These are phyloP conservation scores for Setophaga coronata DNA, from an alignment of 2,113 vertebrate genomes.

Conservation along the genomic window DNA sequence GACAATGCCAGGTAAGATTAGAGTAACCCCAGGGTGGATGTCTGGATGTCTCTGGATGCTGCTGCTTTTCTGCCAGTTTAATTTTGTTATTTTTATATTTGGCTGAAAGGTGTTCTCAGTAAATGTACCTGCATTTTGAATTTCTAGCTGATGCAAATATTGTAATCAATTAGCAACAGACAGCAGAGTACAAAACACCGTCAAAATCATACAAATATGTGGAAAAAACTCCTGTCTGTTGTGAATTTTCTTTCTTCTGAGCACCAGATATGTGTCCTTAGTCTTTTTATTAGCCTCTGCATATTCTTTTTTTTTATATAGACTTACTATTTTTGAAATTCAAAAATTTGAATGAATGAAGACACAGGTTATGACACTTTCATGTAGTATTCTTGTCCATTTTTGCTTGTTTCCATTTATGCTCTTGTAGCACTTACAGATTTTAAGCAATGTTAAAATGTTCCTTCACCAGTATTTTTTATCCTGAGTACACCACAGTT, in stretches of 20 bases:
- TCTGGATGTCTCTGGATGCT: neutral
- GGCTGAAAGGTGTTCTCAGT: neutral
- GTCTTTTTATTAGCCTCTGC: neutral
- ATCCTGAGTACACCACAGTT: neutral
- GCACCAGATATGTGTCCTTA: neutral
- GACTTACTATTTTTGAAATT: neutral
- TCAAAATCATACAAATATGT: neutral
- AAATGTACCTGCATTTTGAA: neutral
- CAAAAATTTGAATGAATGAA: neutral
- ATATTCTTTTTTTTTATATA: neutral
- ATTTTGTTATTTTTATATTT: neutral
- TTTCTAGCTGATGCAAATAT: neutral
- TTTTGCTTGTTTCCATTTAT: neutral
- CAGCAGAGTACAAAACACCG: neutral
- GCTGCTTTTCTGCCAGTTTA: neutral
- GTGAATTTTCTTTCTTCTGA: neutral
- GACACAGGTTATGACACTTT: neutral
- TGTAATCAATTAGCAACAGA: neutral
- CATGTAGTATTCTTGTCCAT: neutral
- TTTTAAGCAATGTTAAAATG: neutral
- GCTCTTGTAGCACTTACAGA: neutral
- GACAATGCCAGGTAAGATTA: neutral
- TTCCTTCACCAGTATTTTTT: neutral
- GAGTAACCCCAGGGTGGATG: neutral
- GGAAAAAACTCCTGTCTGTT: fast-evolving